These are phyloP conservation scores for Takifugu rubripes DNA, from an alignment of 2,797 vertebrate genomes.

Conservation along the genomic window DNA sequence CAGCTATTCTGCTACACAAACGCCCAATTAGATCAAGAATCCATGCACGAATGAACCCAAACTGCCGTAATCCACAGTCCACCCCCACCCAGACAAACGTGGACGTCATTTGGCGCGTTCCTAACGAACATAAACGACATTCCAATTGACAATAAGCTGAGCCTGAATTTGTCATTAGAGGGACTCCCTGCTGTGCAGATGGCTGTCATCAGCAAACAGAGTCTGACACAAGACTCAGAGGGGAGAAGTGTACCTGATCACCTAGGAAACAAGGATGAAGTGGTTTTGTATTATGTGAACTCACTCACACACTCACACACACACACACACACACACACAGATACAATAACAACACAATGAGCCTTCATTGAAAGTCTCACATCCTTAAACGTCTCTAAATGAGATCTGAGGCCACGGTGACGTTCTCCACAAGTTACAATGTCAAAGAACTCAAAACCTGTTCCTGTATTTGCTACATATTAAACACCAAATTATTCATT, in stretches of 20 bases:
- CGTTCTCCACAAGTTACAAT: too few relatives aligned
- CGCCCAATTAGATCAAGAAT: background rate
- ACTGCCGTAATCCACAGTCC: too few relatives aligned
- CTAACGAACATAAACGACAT: conserved; percentile 23
- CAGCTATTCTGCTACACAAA: background rate
- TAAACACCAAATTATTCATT: too few relatives aligned
- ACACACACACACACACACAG: background rate
- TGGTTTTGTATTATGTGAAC: conserved; percentile 51
- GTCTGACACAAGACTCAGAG: conserved; percentile 37
- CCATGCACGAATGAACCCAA: too few relatives aligned
- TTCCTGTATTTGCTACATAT: too few relatives aligned
- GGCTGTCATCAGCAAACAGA: conserved; percentile 36
- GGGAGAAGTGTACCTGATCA: conserved; percentile 48
- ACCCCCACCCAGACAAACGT: background rate
- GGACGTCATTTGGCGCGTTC: conserved; percentile 6
- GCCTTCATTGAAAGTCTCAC: background rate
- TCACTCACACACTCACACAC: conserved; percentile 28
- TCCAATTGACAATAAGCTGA: conserved; percentile 19
- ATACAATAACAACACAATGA: conserved; percentile 34
- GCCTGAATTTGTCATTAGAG: conserved; percentile 28
- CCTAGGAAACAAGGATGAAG: conserved; percentile 61
- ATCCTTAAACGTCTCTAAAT: too few relatives aligned
- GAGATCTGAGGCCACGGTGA: too few relatives aligned
- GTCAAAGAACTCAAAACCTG: too few relatives aligned
- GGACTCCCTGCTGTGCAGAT: conserved; percentile 19